Conservation (phyloP, 2,797 vertebrate species). For the Microctenopoma steveboyesi region DNA sequence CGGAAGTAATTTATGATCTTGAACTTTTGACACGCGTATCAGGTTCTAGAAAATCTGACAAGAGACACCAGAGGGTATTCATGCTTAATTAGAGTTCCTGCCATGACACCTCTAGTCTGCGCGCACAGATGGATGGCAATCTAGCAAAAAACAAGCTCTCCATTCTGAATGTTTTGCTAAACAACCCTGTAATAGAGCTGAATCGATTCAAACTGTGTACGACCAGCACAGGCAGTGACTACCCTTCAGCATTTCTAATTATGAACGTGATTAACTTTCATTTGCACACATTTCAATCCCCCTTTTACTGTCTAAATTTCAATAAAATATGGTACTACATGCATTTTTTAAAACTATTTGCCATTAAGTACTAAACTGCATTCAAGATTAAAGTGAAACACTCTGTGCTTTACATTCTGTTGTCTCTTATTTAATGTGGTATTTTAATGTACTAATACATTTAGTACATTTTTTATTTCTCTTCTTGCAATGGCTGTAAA, state of each 20-base stretch:
- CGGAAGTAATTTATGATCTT: constrained; percentile 27
- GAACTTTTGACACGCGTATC: constrained; percentile 28
- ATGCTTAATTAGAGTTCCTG: constrained; percentile 33
- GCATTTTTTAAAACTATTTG: background rate
- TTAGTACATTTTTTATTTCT: background rate
- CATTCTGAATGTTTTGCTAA: constrained; percentile 38
- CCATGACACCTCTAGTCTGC: constrained; percentile 7
- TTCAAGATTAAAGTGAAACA: background rate
- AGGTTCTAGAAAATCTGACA: constrained; percentile 14
- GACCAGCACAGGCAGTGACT: constrained; percentile 27
- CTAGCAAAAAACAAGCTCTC: constrained; percentile 25
- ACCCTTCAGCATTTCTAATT: constrained; percentile 29
- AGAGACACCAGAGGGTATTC: constrained; percentile 13
- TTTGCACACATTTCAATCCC: background rate
- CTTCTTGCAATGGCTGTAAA: background rate
- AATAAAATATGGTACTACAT: background rate
- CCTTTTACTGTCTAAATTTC: background rate
- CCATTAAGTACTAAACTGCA: background rate
- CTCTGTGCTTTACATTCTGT: background rate
- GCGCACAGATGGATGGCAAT: constrained; percentile 12
- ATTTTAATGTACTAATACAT: background rate
- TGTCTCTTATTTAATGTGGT: background rate
- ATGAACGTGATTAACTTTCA: constrained; percentile 23
- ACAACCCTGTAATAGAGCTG: constrained; percentile 36
- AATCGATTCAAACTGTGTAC: constrained; percentile 35